Percentiles rank a stretch among this genome's conserved stretches.
Evolutionary conservation across 2,113 vertebrate species (phyloP).

Genomic region (Heterotis niloticus): DNA sequence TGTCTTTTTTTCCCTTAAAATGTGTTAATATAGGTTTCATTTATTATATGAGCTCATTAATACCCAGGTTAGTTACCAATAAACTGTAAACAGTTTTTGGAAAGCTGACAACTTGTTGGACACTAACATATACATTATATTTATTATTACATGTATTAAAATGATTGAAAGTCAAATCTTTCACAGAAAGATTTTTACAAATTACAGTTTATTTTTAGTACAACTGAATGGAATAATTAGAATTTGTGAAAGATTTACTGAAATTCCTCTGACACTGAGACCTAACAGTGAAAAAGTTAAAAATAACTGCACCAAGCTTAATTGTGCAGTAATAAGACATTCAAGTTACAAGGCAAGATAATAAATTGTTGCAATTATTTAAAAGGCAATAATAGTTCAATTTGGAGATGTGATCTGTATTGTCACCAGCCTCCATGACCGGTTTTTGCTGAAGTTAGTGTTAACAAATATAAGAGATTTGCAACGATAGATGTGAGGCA

Average conservation of each 20-base stretch:
- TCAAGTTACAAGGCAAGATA: conserved; percentile 8
- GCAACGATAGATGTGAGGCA: neutral
- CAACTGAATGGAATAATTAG: neutral
- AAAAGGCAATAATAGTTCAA: conserved; percentile 16
- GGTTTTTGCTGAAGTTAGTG: conserved; percentile 12
- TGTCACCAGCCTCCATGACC: neutral
- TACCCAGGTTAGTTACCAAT: too few relatives aligned
- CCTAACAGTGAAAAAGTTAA: neutral
- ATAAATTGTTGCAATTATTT: conserved; percentile 22
- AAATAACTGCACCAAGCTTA: conserved; percentile 5
- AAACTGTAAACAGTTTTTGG: neutral
- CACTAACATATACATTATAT: neutral
- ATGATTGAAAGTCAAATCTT: conserved; percentile 3
- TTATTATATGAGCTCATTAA: too few relatives aligned
- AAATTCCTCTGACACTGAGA: neutral
- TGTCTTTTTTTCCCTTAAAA: too few relatives aligned
- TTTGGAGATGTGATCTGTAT: conserved; percentile 18
- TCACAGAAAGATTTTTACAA: neutral
- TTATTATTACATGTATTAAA: neutral
- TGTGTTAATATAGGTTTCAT: neutral
- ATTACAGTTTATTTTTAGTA: neutral
- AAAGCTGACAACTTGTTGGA: neutral
- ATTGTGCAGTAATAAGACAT: conserved; percentile 15
- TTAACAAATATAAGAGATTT: neutral
- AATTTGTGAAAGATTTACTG: neutral